A percentile compares a stretch with the other conserved stretches of the same genome.
Evolutionary conservation across 2,888 invertebrate species (phyloP).

Genomic region (Chirona hameri): DNA sequence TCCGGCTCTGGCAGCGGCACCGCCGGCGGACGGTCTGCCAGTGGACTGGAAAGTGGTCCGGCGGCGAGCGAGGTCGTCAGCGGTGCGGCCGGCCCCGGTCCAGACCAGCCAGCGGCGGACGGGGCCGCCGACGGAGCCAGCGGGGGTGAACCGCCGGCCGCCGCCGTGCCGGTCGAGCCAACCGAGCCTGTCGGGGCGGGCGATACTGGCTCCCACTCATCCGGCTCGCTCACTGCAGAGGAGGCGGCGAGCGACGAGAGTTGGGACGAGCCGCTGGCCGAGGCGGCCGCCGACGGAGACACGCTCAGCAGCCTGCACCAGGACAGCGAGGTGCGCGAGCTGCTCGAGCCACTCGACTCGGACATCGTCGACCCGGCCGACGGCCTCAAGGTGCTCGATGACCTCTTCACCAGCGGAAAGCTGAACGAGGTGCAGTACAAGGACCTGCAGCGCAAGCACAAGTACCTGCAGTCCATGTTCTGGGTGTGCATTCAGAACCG

Average conservation of each 20-base stretch:
- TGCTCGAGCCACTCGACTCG: not conserved
- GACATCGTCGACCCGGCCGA: not conserved
- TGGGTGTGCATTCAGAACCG: not conserved
- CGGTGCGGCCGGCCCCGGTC: too few relatives aligned
- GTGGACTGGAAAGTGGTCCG: too few relatives aligned
- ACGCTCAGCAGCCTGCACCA: not conserved
- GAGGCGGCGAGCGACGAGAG: not conserved
- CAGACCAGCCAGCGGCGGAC: not conserved
- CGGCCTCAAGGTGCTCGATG: not conserved
- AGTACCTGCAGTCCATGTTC: slow-evolving; percentile 14
- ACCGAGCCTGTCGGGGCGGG: not conserved
- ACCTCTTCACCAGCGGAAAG: slow-evolving; percentile 4
- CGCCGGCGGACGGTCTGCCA: too few relatives aligned
- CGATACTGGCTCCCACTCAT: not conserved
- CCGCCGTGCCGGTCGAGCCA: not conserved
- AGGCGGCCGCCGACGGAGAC: not conserved
- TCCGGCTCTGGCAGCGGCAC: too few relatives aligned
- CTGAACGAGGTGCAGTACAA: not conserved
- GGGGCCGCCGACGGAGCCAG: not conserved
- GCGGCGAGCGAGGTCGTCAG: too few relatives aligned
- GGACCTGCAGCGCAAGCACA: not conserved
- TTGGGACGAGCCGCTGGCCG: not conserved
- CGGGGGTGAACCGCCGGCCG: too few relatives aligned
- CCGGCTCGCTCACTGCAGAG: not conserved
- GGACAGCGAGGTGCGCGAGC: not conserved